Evolutionary conservation across 2,888 invertebrate species (phyloP).

Genomic region (Bugulina stolonifera): DNA sequence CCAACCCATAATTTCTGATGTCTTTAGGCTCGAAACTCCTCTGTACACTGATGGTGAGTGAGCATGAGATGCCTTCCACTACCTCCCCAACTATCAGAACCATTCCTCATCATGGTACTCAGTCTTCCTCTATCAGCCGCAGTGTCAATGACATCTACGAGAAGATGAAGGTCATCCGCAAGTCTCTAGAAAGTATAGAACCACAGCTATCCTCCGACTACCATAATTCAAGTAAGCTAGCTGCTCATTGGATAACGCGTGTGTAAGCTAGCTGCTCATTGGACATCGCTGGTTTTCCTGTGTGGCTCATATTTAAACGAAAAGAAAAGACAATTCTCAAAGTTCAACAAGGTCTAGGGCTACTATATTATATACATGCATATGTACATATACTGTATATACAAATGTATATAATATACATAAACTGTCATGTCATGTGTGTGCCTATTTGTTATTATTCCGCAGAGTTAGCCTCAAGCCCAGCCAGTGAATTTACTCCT

Average conservation of each 20-base stretch:
- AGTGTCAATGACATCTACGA: slow-evolving; percentile 23
- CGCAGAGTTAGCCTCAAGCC: not conserved
- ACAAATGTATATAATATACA: not conserved
- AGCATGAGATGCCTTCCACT: not conserved
- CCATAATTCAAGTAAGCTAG: not conserved
- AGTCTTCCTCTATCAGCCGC: not conserved
- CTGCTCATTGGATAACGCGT: too few relatives aligned
- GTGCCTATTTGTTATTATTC: not conserved
- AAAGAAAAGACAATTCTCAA: too few relatives aligned
- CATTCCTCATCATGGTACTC: not conserved
- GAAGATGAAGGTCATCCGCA: slow-evolving; percentile 24
- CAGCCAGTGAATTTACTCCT: slow-evolving; percentile 15
- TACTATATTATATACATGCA: too few relatives aligned
- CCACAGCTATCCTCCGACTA: not conserved
- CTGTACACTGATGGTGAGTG: not conserved
- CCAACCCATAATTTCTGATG: too few relatives aligned
- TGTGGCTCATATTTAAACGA: too few relatives aligned
- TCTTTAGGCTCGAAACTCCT: slow-evolving; percentile 4
- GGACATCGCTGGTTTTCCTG: too few relatives aligned
- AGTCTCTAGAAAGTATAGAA: slow-evolving; percentile 18
- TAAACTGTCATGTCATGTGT: too few relatives aligned
- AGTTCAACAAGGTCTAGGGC: too few relatives aligned
- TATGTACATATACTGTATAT: not conserved
- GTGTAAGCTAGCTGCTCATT: too few relatives aligned
- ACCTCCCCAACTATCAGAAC: not conserved